These are phyloP conservation scores for Neolamprologus modestus DNA, from an alignment of 2,113 vertebrate species.

Conservation along the genomic window DNA sequence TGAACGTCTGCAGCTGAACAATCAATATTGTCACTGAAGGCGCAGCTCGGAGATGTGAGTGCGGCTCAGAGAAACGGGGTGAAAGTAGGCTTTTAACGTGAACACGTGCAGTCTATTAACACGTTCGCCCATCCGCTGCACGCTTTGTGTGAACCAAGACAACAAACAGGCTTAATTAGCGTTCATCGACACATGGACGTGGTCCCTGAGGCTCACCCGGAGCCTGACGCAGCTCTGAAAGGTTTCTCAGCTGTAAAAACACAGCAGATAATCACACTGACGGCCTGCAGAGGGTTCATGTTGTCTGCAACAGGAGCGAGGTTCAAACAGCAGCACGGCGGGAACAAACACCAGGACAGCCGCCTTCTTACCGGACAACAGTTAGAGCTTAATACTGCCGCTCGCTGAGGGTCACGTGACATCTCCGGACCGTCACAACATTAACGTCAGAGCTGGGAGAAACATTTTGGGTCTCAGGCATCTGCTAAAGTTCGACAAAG, in stretches of 20 bases:
- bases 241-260: not conserved
- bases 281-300: not conserved
- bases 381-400: not conserved
- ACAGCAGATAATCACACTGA: not conserved
- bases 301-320: not conserved
- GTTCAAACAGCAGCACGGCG: not conserved
- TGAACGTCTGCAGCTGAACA: conserved; percentile 4
- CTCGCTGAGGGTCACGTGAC: not conserved
- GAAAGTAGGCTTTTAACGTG: not conserved
- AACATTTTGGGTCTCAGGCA: not conserved
- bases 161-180: not conserved
- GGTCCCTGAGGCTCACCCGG: not conserved
- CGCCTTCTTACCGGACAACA: not conserved
- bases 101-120: not conserved
- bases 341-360: not conserved
- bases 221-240: not conserved
- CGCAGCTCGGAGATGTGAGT: conserved; percentile 8
- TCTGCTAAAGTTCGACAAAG: accelerated
- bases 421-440: not conserved
- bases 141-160: not conserved
- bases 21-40: conserved; percentile 43
- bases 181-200: not conserved
- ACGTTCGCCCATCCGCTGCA: no score
- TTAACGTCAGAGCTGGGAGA: not conserved
- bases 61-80: not conserved